phyloP scores from a whole-genome alignment of 2,113 vertebrate genomes.

The Diphyllodes magnificus region DNA sequence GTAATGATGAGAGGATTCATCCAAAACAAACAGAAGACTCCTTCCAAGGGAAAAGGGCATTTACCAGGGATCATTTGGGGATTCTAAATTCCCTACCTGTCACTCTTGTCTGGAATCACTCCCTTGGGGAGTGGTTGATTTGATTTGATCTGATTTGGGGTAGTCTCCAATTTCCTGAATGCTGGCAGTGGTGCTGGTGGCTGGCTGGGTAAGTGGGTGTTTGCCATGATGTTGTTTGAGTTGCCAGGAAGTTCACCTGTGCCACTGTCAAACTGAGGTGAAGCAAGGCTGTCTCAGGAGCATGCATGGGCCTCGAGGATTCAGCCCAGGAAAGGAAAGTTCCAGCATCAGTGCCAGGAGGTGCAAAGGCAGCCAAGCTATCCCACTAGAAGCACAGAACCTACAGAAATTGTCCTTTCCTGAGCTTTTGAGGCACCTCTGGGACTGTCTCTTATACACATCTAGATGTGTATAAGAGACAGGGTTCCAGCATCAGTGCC shows the following conservation, averaged over 20 bases:
- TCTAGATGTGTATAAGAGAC: no score
- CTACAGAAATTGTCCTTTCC: no score
- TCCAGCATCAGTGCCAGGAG: not conserved
- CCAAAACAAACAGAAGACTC: not conserved
- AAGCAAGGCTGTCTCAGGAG: not conserved
- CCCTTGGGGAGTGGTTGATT: no score
- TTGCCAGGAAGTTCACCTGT: not conserved
- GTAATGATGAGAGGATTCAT: not conserved
- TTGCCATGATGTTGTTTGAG: not conserved
- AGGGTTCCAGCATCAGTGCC: not conserved
- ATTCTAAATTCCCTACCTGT: not conserved
- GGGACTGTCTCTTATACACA: no score
- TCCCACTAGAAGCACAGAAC: no score
- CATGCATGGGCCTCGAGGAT: rapidly evolving
- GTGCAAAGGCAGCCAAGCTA: not conserved
- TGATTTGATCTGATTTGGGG: not conserved
- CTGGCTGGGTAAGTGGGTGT: not conserved
- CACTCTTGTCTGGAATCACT: not conserved
- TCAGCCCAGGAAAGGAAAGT: not conserved
- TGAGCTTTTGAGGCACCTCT: no score
- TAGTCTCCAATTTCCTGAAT: not conserved
- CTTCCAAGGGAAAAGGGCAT: not conserved
- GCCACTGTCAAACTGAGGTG: not conserved
- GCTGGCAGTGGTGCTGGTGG: not conserved
- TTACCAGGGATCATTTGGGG: not conserved